Evolutionary conservation across 2,797 vertebrate species (phyloP), one percentile per base, ranked within the genome.

Genomic region (Takifugu ocellatus): DNA sequence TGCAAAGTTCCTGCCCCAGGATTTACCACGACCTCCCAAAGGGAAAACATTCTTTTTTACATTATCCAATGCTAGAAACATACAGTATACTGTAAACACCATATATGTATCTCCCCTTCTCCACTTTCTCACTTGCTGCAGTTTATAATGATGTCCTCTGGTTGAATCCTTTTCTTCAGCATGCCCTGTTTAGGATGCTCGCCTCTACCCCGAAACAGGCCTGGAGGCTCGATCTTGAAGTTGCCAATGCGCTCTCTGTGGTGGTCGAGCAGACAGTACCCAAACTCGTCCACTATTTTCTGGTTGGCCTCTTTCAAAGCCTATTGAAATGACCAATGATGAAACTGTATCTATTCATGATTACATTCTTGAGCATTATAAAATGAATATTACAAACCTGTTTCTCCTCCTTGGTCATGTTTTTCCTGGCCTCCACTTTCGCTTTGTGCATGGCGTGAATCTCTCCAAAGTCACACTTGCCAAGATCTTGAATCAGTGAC

Each of bases 391-490:
- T 2, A 17, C 2, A 8, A 49, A 94, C 93, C 87, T 27, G 75
- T 70, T 93, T 93, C 46, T 93, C 91, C 57, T 92, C 90, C 64
- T 93, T 93, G 64, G 74, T 88, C 66, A 85, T 52, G 63, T 78
- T 88, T 56, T 84, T 93, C 54, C 78, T 84, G 36, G 83, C 81
- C 77, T 92, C 91, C 25, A 90, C 88, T 57, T 79, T 91, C 43
- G 80, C 79, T 79, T 81, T 90, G 66, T 92, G 90, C 87, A 92
- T 90, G 24, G 68, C 48, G 52, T 89, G 84, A 7, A 93, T 77
- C 77, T 92, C 90, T 29, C 76, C 77, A 61, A 93, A 92, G 75
- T 92, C 81, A 73, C 92, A 92, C 61, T 90, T 92, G 50, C 89
- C 75, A 49, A 94, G 84, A 53, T 92, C 73, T 43, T 58, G 42